Conservation (phyloP, 2,797 vertebrate species). For the Parambassis ranga region DNA sequence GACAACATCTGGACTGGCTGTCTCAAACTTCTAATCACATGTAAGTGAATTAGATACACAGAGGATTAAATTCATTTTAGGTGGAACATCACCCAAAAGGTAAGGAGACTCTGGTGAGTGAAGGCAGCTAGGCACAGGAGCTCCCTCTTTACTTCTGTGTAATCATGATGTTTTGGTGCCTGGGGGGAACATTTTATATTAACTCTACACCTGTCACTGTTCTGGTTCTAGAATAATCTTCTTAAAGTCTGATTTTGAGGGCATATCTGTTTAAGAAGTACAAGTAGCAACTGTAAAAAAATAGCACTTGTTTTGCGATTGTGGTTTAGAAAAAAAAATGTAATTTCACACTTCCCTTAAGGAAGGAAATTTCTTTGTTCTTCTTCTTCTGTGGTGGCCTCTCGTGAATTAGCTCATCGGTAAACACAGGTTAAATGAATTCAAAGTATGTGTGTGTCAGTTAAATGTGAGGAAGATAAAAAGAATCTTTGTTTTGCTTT, state of each 20-base stretch:
- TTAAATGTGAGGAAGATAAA: not conserved
- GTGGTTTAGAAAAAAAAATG: conserved; percentile 1
- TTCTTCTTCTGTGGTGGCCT: not conserved
- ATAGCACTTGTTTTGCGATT: not conserved
- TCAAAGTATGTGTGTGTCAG: not conserved
- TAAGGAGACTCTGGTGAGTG: conserved; percentile 1
- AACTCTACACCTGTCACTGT: conserved; percentile 45
- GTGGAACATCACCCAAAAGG: conserved; percentile 31
- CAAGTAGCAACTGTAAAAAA: conserved; percentile 9
- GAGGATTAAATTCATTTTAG: conserved; percentile 29
- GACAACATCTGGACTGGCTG: conserved; percentile 17
- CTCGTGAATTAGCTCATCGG: not conserved
- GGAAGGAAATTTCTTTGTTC: not conserved
- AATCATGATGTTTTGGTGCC: not conserved
- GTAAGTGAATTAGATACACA: conserved; percentile 38
- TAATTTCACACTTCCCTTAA: conserved; percentile 14
- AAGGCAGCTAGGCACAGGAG: not conserved
- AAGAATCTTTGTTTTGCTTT: not conserved
- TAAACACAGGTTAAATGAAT: not conserved
- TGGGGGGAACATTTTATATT: conserved; percentile 33
- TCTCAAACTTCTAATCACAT: conserved; percentile 39
- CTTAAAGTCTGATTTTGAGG: not conserved
- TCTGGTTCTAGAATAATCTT: conserved; percentile 23
- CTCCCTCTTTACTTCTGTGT: conserved; percentile 18
- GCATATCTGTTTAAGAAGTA: not conserved